Evolutionary conservation across 2,888 invertebrate genomes (phyloP).

Genomic region (Cerastis leucographa): DNA sequence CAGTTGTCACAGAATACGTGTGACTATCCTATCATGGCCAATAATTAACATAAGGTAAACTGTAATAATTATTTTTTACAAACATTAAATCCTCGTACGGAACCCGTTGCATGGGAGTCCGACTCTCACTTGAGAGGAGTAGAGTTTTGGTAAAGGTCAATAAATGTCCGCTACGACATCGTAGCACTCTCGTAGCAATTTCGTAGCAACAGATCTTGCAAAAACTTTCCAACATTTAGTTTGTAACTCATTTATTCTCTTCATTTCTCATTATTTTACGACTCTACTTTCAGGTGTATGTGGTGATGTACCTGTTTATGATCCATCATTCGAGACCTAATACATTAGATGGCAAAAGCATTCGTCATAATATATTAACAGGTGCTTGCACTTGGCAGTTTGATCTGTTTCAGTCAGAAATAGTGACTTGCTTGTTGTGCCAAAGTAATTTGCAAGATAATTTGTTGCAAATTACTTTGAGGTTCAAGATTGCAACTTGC

Average conservation of each 20-base stretch:
- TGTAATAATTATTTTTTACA: background rate
- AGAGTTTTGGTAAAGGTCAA: background rate
- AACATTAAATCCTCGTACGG: background rate
- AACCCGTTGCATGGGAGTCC: background rate
- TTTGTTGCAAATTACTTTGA: background rate
- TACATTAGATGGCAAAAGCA: background rate
- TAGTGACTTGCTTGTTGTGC: background rate
- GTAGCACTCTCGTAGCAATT: conserved; percentile 7
- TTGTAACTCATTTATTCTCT: background rate
- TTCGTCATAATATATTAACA: background rate
- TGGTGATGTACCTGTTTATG: background rate
- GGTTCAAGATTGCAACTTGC: background rate
- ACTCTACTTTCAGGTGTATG: background rate
- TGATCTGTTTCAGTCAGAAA: background rate
- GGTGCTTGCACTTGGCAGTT: background rate
- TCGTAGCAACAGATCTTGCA: background rate
- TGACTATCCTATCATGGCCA: background rate
- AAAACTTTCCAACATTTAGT: background rate
- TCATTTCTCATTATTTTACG: background rate
- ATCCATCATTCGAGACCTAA: background rate
- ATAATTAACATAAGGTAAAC: background rate
- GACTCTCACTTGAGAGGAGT: background rate
- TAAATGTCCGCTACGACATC: conserved; percentile 7
- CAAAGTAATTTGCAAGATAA: background rate
- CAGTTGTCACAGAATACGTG: background rate